A percentile compares a stretch with the other conserved stretches of the same genome.
Evolutionary conservation across 1,140 invertebrate genomes (phyloP).

Genomic region (Melipona quadrifasciata): DNA sequence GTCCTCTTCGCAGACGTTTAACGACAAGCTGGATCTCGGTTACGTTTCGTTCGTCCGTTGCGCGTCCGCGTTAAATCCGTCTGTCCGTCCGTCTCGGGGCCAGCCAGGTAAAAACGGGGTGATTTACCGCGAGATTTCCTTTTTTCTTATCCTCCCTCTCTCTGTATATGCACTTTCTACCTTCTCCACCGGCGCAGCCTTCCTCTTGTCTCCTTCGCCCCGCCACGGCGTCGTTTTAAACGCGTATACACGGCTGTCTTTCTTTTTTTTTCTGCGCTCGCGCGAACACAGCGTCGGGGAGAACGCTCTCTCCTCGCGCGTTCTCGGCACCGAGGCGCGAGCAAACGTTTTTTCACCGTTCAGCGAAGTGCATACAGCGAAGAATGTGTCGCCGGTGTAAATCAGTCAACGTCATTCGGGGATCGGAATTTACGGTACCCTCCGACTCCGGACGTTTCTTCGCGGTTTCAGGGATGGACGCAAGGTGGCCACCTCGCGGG

Average conservation of each 20-base stretch:
- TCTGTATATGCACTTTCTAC: slow-evolving; percentile 22
- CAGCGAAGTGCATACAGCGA: slow-evolving; percentile 8
- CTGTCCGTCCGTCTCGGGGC: slow-evolving; percentile 37
- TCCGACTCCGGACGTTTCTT: slow-evolving; percentile 31
- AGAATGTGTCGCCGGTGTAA: slow-evolving; percentile 73
- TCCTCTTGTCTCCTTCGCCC: neutral
- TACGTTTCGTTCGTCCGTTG: slow-evolving; percentile 52
- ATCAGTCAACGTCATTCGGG: slow-evolving; percentile 75
- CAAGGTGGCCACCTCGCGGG: slow-evolving; percentile 32
- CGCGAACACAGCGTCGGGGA: neutral
- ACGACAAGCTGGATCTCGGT: slow-evolving; percentile 72
- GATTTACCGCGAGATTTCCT: slow-evolving; percentile 75
- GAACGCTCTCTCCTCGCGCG: slow-evolving; percentile 26
- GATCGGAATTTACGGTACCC: slow-evolving; percentile 72
- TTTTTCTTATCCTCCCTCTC: slow-evolving; percentile 17
- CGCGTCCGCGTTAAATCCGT: slow-evolving; percentile 42
- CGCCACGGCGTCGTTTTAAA: slow-evolving; percentile 1
- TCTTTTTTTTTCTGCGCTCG: too few species aligned
- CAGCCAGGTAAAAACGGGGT: slow-evolving; percentile 66
- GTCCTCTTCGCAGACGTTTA: slow-evolving; percentile 66
- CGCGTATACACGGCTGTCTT: slow-evolving; percentile 30
- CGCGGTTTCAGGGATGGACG: slow-evolving; percentile 57
- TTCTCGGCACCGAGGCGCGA: slow-evolving; percentile 37
- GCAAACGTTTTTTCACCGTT: slow-evolving; percentile 52
- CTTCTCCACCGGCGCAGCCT: neutral